These are phyloP conservation scores for Cromileptes altivelis DNA, from an alignment of 2,113 vertebrate genomes.

Conservation along the genomic window DNA sequence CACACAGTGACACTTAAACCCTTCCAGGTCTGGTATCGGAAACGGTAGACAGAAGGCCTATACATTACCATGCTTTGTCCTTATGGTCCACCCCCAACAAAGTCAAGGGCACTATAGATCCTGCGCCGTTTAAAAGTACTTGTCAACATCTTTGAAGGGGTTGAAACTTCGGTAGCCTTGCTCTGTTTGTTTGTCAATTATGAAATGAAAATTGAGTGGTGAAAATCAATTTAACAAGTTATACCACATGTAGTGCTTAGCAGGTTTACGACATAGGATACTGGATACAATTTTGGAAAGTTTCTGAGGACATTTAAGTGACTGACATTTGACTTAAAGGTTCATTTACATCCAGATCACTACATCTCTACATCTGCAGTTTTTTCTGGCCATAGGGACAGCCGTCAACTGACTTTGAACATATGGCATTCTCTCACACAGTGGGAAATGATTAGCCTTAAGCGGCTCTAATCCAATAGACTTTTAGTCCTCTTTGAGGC, in stretches of 20 bases:
- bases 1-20: constrained; percentile 59
- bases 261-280: not conserved
- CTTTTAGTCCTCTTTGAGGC: constrained; percentile 54
- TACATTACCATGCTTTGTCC: constrained; percentile 53
- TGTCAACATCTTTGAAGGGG: constrained; percentile 21
- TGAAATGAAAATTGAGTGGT: not conserved
- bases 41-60: constrained; percentile 34
- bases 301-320: not conserved
- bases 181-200: constrained; percentile 1
- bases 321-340: not conserved
- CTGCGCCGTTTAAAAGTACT: constrained; percentile 33
- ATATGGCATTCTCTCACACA: constrained; percentile 64
- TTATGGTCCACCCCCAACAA: constrained; percentile 21
- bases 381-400: constrained; percentile 10
- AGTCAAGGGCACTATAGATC: constrained; percentile 33
- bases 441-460: constrained; percentile 77
- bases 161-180: constrained; percentile 32
- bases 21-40: constrained; percentile 47
- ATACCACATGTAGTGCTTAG: not conserved
- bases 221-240: not conserved
- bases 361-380: constrained; percentile 31
- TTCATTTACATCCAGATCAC: not conserved
- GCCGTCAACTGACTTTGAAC: constrained; percentile 57
- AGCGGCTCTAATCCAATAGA: constrained; percentile 80
- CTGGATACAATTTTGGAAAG: not conserved